These are phyloP conservation scores for Catostylus mosaicus DNA, from an alignment of 30 jellyfish, hydroid and myxozoan genomes.

Conservation along the genomic window DNA sequence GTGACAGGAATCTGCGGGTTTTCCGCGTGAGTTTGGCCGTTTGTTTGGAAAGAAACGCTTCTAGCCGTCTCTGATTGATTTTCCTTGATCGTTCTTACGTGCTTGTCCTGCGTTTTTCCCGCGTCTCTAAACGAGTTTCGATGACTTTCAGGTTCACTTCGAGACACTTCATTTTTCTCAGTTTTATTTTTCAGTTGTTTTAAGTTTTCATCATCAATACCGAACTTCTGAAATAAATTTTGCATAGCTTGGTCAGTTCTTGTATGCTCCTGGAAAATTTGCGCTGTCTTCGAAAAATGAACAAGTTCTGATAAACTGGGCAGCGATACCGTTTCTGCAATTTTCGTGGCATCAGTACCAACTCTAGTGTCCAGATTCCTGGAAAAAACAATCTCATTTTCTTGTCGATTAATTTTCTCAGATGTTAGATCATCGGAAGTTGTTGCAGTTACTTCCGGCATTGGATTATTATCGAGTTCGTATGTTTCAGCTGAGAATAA, in stretches of 20 bases:
- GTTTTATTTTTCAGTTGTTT: not conserved
- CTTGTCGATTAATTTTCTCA: slow-evolving; percentile 31
- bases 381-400: not conserved
- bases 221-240: slow-evolving; percentile 29
- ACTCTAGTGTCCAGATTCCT: slow-evolving; percentile 20
- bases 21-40: not conserved
- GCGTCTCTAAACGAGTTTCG: not conserved
- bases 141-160: not conserved
- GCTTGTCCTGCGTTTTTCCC: not conserved
- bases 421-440: not conserved
- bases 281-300: slow-evolving; percentile 20
- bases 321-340: slow-evolving; percentile 15
- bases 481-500: slow-evolving; percentile 17
- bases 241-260: slow-evolving; percentile 7
- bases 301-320: slow-evolving; percentile 64
- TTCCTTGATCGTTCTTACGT: not conserved
- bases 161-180: not conserved
- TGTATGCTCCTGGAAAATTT: slow-evolving; percentile 23
- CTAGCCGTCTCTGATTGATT: not conserved
- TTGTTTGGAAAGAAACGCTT: not conserved
- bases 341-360: not conserved
- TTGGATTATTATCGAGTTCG: not conserved
- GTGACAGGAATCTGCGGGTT: not conserved
- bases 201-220: not conserved
- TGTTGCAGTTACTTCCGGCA: slow-evolving; percentile 34